phyloP scores from a whole-genome alignment of 1,140 invertebrate genomes.

The Drosophila prosaltans region DNA sequence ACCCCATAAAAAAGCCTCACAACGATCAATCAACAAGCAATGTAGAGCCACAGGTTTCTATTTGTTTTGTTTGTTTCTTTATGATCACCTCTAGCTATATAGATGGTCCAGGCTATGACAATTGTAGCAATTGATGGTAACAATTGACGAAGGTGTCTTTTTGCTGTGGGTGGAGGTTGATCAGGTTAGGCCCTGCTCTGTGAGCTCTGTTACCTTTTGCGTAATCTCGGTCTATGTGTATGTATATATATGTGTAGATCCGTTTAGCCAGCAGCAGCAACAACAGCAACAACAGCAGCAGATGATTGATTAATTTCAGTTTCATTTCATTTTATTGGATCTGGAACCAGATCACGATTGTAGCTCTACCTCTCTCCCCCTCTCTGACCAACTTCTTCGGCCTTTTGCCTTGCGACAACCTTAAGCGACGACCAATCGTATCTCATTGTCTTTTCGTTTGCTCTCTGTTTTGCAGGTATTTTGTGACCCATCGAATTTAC shows the following conservation, averaged over 20 bases:
- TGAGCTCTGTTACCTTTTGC: slow-evolving; percentile 57
- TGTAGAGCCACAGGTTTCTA: neutral
- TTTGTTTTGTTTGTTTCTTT: neutral
- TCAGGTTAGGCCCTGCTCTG: slow-evolving; percentile 20
- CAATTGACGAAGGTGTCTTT: slow-evolving; percentile 76
- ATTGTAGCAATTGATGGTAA: slow-evolving; percentile 82
- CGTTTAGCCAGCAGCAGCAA: slow-evolving; percentile 62
- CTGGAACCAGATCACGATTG: slow-evolving; percentile 55
- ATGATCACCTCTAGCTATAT: slow-evolving; percentile 10
- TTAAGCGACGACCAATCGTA: slow-evolving; percentile 32
- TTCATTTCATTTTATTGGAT: slow-evolving; percentile 74
- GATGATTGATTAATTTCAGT: slow-evolving; percentile 83
- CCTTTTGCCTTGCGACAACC: neutral
- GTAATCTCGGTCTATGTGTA: slow-evolving; percentile 65
- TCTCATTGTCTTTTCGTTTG: slow-evolving; percentile 41
- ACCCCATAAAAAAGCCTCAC: neutral
- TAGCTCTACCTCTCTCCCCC: neutral
- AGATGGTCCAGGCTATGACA: slow-evolving; percentile 69
- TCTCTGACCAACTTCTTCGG: neutral
- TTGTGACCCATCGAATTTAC: slow-evolving; percentile 97
- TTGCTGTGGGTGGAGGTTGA: slow-evolving; percentile 41
- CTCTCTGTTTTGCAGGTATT: slow-evolving; percentile 88
- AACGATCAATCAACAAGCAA: neutral
- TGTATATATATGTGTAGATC: slow-evolving; percentile 47
- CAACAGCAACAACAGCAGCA: slow-evolving; percentile 25